Percentiles rank a stretch among this genome's conserved stretches.
Evolutionary conservation across 2,888 invertebrate genomes (phyloP).

Genomic region (Hetaerina titia): DNA sequence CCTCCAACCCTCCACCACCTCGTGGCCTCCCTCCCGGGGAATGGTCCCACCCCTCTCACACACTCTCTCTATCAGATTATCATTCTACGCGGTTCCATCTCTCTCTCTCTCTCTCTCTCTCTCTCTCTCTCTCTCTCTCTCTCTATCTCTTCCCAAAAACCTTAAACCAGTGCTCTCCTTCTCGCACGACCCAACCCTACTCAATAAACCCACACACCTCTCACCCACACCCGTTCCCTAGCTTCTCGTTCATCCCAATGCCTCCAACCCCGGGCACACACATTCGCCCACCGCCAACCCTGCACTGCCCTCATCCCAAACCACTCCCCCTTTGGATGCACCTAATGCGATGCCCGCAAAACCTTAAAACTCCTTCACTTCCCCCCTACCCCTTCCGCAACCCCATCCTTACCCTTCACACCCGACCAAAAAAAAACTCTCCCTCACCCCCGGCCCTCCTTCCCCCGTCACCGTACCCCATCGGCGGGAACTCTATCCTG

Average conservation of each 20-base stretch:
- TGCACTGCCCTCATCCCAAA: background rate
- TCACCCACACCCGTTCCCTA: too few species aligned
- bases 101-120: background rate
- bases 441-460: background rate
- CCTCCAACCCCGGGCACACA: background rate
- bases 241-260: background rate
- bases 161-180: constrained; percentile 6
- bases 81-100: background rate
- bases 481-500: background rate
- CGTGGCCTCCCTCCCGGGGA: background rate
- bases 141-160: background rate
- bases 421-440: background rate
- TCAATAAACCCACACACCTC: background rate
- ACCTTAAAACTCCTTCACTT: background rate
- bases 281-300: background rate
- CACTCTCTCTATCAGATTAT: background rate
- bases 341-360: background rate
- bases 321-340: background rate
- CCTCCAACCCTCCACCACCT: background rate
- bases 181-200: background rate
- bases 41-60: background rate
- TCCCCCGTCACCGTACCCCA: background rate
- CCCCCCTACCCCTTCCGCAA: background rate
- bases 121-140: too few species aligned
- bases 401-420: background rate